A percentile compares a stretch with the other conserved stretches of the same genome.
These are phyloP conservation scores for Tinea semifulvella DNA, from an alignment of 2,888 invertebrate genomes.

Conservation along the genomic window DNA sequence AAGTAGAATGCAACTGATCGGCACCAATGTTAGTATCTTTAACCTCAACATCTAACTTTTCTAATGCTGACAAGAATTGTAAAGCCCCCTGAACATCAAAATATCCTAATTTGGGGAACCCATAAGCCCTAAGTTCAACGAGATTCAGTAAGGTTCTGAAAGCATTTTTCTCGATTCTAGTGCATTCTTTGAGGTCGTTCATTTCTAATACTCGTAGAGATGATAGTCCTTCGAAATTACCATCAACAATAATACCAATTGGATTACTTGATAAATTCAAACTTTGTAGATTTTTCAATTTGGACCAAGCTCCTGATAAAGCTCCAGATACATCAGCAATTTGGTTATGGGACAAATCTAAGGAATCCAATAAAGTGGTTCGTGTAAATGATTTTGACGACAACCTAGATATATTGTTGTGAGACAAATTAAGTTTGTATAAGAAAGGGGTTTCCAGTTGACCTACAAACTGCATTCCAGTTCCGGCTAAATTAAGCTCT, in stretches of 20 bases:
- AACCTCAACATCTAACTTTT: slow-evolving; percentile 83
- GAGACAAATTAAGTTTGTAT: slow-evolving; percentile 78
- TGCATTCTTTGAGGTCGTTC: slow-evolving; percentile 72
- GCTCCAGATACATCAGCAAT: slow-evolving; percentile 67
- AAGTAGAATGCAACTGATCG: slow-evolving; percentile 80
- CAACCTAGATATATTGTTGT: slow-evolving; percentile 75
- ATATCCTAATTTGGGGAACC: slow-evolving; percentile 83
- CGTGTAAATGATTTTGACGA: slow-evolving; percentile 76
- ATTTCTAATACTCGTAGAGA: slow-evolving; percentile 73
- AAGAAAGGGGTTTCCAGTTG: slow-evolving; percentile 88
- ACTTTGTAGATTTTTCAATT: slow-evolving; percentile 73
- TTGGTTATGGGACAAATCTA: slow-evolving; percentile 81
- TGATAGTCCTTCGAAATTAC: slow-evolving; percentile 77
- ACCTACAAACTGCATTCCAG: slow-evolving; percentile 73
- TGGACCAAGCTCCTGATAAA: slow-evolving; percentile 73
- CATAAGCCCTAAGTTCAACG: slow-evolving; percentile 73
- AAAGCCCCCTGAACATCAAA: slow-evolving; percentile 87
- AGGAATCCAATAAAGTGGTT: slow-evolving; percentile 78
- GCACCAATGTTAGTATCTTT: slow-evolving; percentile 84
- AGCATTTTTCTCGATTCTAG: slow-evolving; percentile 83
- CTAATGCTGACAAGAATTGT: slow-evolving; percentile 76
- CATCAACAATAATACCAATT: slow-evolving; percentile 78
- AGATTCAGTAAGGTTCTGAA: slow-evolving; percentile 78
- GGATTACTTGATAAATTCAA: slow-evolving; percentile 87
- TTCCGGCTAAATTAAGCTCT: slow-evolving; percentile 82